Base-by-base conservation (phyloP, 2,113 vertebrate genomes). In the Lophochroa leadbeateri region DNA sequence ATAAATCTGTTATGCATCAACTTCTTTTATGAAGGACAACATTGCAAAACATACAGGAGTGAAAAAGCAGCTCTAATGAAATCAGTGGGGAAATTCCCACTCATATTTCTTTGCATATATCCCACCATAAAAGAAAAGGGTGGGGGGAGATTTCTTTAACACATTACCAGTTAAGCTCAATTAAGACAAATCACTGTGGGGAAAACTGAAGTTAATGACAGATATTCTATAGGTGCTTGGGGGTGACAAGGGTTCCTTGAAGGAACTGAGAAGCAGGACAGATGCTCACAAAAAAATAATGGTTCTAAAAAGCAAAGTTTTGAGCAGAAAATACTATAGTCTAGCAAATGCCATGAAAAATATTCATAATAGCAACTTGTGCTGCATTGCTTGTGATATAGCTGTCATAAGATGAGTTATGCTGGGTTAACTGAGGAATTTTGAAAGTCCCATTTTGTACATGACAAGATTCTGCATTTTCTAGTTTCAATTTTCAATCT, bases 61-160 rank as follows among this genome's bases (percentile, higher is more conserved):
- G 71, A 93, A 88, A 93, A 88, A 4, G 8, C 88, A 94, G 64
- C 55, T 75, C 53, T 93, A 90, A 86, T 81, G 63, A 86, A 91
- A 82, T 60, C 29, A 55, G 27, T 24, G 41, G 39, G 50, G 72
- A 84, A 88, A 93, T 91, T 81, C 68, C 57, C 69, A 86, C 41
- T 72, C 28, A 8, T 18, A 49, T 52, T 91, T 88, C 21, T 80
- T 89, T 47, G 44, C 76, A 57, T 25, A 39, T 47, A 64, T 49
- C 35, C 47, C 72, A 84, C 8, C 39, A 70, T 46, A 68, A 67
- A 61, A 16, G 14, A 67, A 82, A 85, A 61, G 6, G 11, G 7
- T 23, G 19, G 24, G 11, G 72, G 25, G 11, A 77, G 21, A 68
- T 60, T 43, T 82, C 33, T 52, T 46, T 47, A 50, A 69, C 18